These are phyloP conservation scores for Spheniscus humboldti DNA, from an alignment of 2,797 vertebrate species.

Conservation along the genomic window DNA sequence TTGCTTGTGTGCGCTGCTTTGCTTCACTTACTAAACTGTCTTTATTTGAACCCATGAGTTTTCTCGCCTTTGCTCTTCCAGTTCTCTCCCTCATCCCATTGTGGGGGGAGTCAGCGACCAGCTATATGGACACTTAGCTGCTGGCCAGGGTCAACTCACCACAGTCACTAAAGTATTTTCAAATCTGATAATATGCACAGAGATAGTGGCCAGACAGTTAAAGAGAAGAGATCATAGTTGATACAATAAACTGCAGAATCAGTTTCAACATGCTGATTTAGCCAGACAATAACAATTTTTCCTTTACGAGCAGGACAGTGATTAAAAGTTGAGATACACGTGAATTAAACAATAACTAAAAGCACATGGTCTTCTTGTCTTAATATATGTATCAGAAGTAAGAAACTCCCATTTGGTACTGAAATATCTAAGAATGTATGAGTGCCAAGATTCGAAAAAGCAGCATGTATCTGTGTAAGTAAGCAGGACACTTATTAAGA, in stretches of 20 bases:
- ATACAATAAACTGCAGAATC: background rate
- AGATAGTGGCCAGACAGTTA: background rate
- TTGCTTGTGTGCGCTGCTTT: background rate
- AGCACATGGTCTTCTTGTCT: background rate
- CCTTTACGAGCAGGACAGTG: background rate
- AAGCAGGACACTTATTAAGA: background rate
- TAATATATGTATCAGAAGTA: background rate
- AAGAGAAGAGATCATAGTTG: background rate
- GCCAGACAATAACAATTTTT: background rate
- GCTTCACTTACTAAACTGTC: background rate
- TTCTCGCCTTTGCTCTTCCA: background rate
- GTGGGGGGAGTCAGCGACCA: fast-evolving
- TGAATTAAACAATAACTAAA: background rate
- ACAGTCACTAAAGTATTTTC: background rate
- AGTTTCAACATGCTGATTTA: background rate
- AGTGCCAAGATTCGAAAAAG: background rate
- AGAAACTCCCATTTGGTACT: background rate
- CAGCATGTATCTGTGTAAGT: fast-evolving
- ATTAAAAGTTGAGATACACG: background rate
- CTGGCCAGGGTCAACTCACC: background rate
- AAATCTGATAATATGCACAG: background rate
- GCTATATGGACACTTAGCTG: no score
- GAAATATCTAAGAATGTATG: background rate
- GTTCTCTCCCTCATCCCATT: background rate
- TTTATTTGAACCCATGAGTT: background rate